These are phyloP conservation scores for Hedya salicella DNA, from an alignment of 2,888 invertebrate genomes.

Conservation along the genomic window DNA sequence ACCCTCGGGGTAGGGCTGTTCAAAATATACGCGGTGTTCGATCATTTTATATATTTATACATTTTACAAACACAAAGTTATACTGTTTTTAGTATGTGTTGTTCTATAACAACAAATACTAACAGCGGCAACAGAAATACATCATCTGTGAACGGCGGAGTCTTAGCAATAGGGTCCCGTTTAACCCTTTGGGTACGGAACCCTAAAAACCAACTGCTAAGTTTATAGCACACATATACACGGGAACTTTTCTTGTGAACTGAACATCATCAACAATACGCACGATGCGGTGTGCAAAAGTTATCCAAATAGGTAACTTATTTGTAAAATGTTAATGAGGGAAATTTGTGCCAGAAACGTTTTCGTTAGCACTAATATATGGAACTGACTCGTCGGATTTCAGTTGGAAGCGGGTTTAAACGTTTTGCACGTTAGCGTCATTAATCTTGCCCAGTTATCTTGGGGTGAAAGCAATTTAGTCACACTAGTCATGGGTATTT, in stretches of 20 bases:
- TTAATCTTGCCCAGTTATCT: constrained; percentile 84
- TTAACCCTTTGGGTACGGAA: no score
- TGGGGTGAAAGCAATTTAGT: constrained; percentile 64
- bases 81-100: no score
- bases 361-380: constrained; percentile 81
- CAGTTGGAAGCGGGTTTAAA: constrained; percentile 82
- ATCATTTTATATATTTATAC: no score
- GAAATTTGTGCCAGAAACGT: constrained; percentile 81
- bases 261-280: constrained; percentile 8
- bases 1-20: no score
- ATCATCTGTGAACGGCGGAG: no score
- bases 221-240: no score
- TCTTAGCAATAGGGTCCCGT: no score
- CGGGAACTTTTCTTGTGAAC: neutral
- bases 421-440: constrained; percentile 84
- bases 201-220: no score
- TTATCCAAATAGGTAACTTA: constrained; percentile 80
- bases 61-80: no score
- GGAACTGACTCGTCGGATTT: constrained; percentile 84
- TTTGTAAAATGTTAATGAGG: constrained; percentile 83
- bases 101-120: no score
- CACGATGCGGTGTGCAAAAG: constrained; percentile 55
- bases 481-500: constrained; percentile 47
- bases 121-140: no score
- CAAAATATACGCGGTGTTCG: no score